These are phyloP conservation scores for Busseola fusca DNA, from an alignment of 2,888 invertebrate species.

Conservation along the genomic window DNA sequence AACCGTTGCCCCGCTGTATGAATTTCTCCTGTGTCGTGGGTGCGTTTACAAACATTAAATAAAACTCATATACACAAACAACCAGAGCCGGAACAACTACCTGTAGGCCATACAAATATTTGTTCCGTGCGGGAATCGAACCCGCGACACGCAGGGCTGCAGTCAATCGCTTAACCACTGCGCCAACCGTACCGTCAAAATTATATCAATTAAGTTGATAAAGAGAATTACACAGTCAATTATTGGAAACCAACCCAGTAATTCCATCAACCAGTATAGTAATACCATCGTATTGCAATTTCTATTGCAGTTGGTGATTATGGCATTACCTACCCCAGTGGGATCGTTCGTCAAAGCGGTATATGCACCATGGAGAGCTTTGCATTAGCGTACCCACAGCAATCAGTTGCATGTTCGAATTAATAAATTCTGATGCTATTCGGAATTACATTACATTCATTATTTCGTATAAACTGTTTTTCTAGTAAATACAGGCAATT, in stretches of 20 bases:
- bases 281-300: slow-evolving; percentile 22
- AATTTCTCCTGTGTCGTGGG: too few relatives aligned
- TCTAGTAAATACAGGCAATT: neutral
- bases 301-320: slow-evolving; percentile 29
- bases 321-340: slow-evolving; percentile 22
- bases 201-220: neutral
- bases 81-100: too few relatives aligned
- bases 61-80: too few relatives aligned
- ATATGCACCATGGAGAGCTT: slow-evolving; percentile 7
- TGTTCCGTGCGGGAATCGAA: too few relatives aligned
- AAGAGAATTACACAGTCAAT: neutral
- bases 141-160: too few relatives aligned
- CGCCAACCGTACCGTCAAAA: too few relatives aligned
- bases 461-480: slow-evolving; percentile 13
- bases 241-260: slow-evolving; percentile 12
- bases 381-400: slow-evolving; percentile 11
- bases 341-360: slow-evolving; percentile 24
- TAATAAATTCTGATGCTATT: slow-evolving; percentile 12
- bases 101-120: too few relatives aligned
- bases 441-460: slow-evolving; percentile 7
- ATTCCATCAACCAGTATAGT: slow-evolving; percentile 13
- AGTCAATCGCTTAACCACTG: too few relatives aligned
- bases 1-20: too few relatives aligned
- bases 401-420: slow-evolving; percentile 28
- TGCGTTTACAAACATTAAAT: too few relatives aligned